These are phyloP conservation scores for Cnemophilus loriae DNA, from an alignment of 2,113 vertebrate species.

Conservation along the genomic window DNA sequence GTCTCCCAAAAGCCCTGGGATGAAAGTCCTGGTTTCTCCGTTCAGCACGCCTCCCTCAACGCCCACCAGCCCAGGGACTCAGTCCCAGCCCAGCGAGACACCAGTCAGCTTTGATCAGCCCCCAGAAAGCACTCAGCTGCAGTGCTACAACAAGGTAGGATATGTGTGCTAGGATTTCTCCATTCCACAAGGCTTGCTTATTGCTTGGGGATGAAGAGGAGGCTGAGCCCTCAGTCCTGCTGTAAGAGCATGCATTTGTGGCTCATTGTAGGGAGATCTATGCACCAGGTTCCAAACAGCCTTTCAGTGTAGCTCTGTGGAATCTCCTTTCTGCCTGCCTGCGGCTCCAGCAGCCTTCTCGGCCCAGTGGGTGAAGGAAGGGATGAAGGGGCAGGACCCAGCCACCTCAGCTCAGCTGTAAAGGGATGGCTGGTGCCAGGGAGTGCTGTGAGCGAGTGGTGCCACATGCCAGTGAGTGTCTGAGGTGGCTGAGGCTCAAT, in stretches of 20 bases:
- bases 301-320: not conserved
- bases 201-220: not conserved
- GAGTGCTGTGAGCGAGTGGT: not conserved
- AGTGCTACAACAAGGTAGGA: conserved; percentile 76
- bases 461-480: not conserved
- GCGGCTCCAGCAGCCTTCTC: not conserved
- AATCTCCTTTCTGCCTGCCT: not conserved
- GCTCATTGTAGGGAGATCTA: not conserved
- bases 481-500: not conserved
- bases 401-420: not conserved
- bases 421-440: not conserved
- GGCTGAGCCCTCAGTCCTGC: not conserved
- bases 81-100: not conserved
- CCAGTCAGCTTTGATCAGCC: conserved; percentile 78
- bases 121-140: conserved; percentile 70
- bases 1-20: conserved; percentile 76
- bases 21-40: conserved; percentile 68
- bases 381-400: not conserved
- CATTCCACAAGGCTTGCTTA: not conserved
- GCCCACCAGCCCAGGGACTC: conserved; percentile 65
- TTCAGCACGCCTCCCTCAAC: conserved; percentile 76
- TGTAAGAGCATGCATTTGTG: not conserved
- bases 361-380: not conserved
- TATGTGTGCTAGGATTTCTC: not conserved
- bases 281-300: fast-evolving